Conservation (phyloP, 2,797 vertebrate genomes). For the Scolopax bukidnonensis region DNA sequence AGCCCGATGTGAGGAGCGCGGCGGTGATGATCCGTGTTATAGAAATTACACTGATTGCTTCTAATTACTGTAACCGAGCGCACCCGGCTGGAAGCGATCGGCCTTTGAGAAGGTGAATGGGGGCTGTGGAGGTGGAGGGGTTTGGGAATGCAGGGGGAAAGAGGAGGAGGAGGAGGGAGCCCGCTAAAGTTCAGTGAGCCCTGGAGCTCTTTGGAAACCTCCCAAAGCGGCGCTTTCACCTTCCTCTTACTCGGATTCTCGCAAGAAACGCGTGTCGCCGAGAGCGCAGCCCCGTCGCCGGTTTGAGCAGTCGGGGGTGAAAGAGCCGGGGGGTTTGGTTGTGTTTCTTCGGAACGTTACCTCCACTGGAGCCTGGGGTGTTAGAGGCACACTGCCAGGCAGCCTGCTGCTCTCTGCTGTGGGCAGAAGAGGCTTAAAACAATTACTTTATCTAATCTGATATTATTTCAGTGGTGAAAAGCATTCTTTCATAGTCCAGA, state of each 20-base stretch:
- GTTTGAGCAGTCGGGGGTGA: rapidly evolving
- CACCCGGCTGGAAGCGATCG: not conserved
- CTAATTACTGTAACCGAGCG: not conserved
- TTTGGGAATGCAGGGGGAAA: not conserved
- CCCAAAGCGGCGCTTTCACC: not conserved
- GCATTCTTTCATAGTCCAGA: not conserved
- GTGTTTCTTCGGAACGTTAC: rapidly evolving
- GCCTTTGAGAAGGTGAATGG: not conserved
- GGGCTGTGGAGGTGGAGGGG: not conserved
- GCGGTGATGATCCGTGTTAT: too few species aligned
- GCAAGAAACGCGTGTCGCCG: not conserved
- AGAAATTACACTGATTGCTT: not conserved
- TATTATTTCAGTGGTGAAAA: not conserved
- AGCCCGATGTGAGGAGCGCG: not conserved
- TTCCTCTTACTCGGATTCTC: too few species aligned
- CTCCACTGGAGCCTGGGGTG: too few species aligned
- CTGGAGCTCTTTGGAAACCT: not conserved
- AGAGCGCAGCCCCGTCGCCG: not conserved
- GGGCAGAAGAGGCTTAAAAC: too few species aligned
- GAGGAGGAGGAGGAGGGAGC: not conserved
- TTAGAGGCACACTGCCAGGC: too few species aligned
- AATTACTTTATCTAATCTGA: not conserved
- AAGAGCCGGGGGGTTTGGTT: rapidly evolving
- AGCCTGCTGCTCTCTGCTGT: not conserved
- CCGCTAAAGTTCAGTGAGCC: not conserved